Evolutionary conservation across 2,113 vertebrate species (phyloP), one percentile per base, ranked within the genome.

Genomic region (Ammospiza nelsoni): DNA sequence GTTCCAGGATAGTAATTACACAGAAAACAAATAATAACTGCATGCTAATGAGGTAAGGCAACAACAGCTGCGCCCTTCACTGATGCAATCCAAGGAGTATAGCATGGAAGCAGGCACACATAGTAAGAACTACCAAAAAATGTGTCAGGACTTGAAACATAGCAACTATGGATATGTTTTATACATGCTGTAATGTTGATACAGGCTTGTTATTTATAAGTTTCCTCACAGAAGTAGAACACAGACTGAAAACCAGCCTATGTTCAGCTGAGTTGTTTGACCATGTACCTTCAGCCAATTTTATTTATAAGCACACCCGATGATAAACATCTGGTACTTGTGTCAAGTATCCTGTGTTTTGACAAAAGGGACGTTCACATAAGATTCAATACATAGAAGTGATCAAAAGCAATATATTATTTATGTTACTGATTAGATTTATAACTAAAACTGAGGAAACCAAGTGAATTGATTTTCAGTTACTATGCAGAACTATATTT

Each of bases 1-100:
- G 84, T 95, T 96, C 82, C 69, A 86, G 85, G 76, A 94, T 77
- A 92, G 73, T 95, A 97, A 97, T 97, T 97, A 96, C 68, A 76
- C 44, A 92, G 79, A 95, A 97, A 97, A 94, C 66, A 80, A 80
- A 90, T 86, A 92, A 97, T 90, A 97, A 97, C 95, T 27, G 79
- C 68, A 90, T 87, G 76, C 39, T 97, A 97, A 97, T 94, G 82
- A 97, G 84, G 79, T 77, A 97, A 96, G 61, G 31, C 80, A 97
- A 68, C 48, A 96, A 96, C 75, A 95, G 86, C 90, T 71, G 46
- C 83, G 25, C 33, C 74, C 69, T 86, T 96, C 44, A 55, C 52
- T 84, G 96, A 87, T 27, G 15, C 49, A 92, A 27, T 93, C 46
- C 82, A 96, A 94, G 52, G 73, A 85, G 31, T 85, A 77, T 14